phyloP scores from a whole-genome alignment of 2,888 invertebrate genomes.

The Peribatodes rhomboidaria region DNA sequence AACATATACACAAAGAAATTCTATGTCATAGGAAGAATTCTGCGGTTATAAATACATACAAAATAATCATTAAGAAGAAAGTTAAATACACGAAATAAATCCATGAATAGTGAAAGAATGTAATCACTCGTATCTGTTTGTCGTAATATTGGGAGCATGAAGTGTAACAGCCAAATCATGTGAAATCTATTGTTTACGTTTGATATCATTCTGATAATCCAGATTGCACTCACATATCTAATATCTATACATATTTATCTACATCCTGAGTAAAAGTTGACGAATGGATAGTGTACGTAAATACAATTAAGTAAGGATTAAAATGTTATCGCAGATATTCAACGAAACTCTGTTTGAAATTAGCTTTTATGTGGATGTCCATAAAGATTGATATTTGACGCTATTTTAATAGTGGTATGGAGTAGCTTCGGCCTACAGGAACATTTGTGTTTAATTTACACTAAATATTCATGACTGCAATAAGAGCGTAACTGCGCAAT shows the following conservation, averaged over 20 bases:
- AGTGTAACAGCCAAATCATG: conserved; percentile 16
- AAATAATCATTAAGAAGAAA: background rate
- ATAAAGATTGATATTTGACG: background rate
- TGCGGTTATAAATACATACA: background rate
- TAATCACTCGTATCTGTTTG: conserved; percentile 13
- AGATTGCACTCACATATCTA: conserved; percentile 17
- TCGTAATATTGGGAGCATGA: conserved; percentile 13
- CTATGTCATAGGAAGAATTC: too few species aligned
- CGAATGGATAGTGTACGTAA: conserved; percentile 8
- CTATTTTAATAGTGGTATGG: background rate
- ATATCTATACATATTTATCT: background rate
- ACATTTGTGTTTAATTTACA: background rate
- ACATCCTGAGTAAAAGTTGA: background rate
- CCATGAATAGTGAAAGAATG: background rate
- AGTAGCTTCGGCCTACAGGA: too few species aligned
- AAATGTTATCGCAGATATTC: conserved; percentile 6
- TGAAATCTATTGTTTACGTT: conserved; percentile 22
- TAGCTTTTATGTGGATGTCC: background rate
- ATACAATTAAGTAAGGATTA: conserved; percentile 3
- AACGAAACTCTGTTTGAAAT: background rate
- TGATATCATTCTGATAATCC: conserved; percentile 24
- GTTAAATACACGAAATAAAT: background rate
- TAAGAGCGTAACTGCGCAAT: conserved; percentile 13
- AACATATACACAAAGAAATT: background rate
- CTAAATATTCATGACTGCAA: background rate